Conservation (phyloP, 2,113 vertebrate genomes). For the Esox niger region DNA sequence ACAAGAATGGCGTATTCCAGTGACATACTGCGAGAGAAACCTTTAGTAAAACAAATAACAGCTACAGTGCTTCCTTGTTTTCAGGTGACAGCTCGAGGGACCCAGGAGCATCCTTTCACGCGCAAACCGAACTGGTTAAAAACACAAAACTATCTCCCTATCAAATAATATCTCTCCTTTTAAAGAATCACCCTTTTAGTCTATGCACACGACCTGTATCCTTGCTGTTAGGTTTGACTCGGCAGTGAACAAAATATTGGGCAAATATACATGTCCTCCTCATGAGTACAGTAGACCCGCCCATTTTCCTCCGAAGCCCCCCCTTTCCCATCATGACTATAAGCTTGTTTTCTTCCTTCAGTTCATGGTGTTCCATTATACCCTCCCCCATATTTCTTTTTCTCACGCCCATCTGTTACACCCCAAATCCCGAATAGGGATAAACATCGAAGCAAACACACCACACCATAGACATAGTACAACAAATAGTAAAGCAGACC, state of each 20-base stretch:
- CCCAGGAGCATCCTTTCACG: constrained; percentile 34
- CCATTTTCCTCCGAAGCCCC: constrained; percentile 9
- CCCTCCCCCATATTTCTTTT: constrained; percentile 27
- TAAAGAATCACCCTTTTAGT: not conserved
- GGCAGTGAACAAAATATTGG: constrained; percentile 7
- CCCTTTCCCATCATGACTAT: not conserved
- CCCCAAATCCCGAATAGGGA: no score
- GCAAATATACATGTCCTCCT: constrained; percentile 41
- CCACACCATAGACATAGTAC: no score
- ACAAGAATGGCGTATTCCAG: constrained; percentile 39
- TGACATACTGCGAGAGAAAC: not conserved
- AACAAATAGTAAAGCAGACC: no score
- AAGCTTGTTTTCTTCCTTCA: not conserved
- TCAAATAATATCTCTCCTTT: not conserved
- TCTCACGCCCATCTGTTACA: no score
- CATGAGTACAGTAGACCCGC: constrained; percentile 43
- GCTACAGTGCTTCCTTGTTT: constrained; percentile 37
- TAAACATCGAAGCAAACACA: no score
- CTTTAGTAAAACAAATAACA: no score
- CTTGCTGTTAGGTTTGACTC: not conserved
- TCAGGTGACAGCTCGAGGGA: constrained; percentile 34
- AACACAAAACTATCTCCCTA: not conserved
- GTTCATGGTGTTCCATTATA: not conserved
- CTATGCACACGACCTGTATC: not conserved
- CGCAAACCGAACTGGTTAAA: not conserved